Base-by-base conservation (phyloP, 2,797 vertebrate species). In the Rallus crepitans region DNA sequence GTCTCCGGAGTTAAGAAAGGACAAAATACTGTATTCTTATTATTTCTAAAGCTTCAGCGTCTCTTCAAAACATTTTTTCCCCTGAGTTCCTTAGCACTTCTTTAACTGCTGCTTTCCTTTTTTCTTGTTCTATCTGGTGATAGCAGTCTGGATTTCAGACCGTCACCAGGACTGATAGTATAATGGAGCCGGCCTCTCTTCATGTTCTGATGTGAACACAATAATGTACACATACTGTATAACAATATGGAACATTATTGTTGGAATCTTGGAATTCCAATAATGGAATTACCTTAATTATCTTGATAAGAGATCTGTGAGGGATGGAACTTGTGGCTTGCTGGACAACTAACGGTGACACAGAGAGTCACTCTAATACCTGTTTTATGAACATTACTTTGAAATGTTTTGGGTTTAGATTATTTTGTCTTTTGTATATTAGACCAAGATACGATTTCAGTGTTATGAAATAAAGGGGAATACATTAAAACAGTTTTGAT, bases 301-400 rank as follows among this genome's bases (percentile, higher is more conserved):
- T 60, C 28, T 86, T 68, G 65, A 14, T 45, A 45, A 82, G 24
- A 52, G 10, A 50, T 79, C 17, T 42, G 13, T 37, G 37, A 30
- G 82, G 20, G 17, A 63, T 7, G 23, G 40, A 21, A 59, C 35
- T 71, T 81, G 60, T 39, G 9, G 31, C 45, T 88, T 81, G 21
- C 8, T 66, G 39, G n/a, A 4, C 42, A 75, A 8, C 8, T 78
- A 50, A 40, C 0, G 3, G 10, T 63, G 57, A 23, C 47, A 33
- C 0, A 64, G 48, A 60, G 23, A 50, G 16, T 50, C 20, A 13
- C 48, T 15, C 3, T 37, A 47, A 31, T 35, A 7, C 0, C 0
- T 31, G 19, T 33, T 86, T 81, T 68, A 14, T 47, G 12, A 86
- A 17, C 12, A 3, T 56, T 83, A 28, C 1, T 1, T 71, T 63